Conservation (phyloP, 2,888 invertebrate species). For the Limenitis camilla region DNA sequence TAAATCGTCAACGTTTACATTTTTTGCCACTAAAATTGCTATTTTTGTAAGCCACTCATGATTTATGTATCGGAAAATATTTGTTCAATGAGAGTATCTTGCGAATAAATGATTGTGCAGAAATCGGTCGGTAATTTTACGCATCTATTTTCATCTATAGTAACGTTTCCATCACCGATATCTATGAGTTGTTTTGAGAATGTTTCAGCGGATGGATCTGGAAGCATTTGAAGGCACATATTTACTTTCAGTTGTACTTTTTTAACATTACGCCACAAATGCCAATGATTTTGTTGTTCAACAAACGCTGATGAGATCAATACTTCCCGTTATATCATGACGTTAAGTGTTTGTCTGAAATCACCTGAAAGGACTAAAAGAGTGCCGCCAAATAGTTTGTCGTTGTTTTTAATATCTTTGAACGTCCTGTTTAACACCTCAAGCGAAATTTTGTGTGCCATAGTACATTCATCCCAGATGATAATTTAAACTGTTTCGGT, state of each 20-base stretch:
- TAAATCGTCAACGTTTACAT: conserved; percentile 24
- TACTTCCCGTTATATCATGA: conserved; percentile 15
- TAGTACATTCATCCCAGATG: too few relatives aligned
- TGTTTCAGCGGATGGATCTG: conserved; percentile 23
- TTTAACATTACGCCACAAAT: conserved; percentile 15
- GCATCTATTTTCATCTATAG: conserved; percentile 21
- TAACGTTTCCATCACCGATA: conserved; percentile 22
- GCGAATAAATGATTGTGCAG: conserved; percentile 27
- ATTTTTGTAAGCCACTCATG: conserved; percentile 33
- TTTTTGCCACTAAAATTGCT: conserved; percentile 38
- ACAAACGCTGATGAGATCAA: conserved; percentile 20
- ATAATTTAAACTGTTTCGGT: too few relatives aligned
- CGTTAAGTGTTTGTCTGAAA: conserved; percentile 21
- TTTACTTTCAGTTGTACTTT: conserved; percentile 18
- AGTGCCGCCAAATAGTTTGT: conserved; percentile 18
- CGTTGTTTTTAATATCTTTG: too few relatives aligned
- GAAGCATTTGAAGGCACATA: conserved; percentile 18
- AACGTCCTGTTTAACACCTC: too few relatives aligned
- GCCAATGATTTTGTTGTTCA: conserved; percentile 14
- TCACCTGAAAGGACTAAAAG: conserved; percentile 18
- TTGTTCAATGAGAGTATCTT: conserved; percentile 29
- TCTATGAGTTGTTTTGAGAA: conserved; percentile 24
- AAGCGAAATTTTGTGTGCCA: too few relatives aligned
- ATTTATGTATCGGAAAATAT: conserved; percentile 32
- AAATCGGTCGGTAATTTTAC: conserved; percentile 19